phyloP scores from a whole-genome alignment of 1,140 invertebrate species.

The Thaumetopoea pityocampa region DNA sequence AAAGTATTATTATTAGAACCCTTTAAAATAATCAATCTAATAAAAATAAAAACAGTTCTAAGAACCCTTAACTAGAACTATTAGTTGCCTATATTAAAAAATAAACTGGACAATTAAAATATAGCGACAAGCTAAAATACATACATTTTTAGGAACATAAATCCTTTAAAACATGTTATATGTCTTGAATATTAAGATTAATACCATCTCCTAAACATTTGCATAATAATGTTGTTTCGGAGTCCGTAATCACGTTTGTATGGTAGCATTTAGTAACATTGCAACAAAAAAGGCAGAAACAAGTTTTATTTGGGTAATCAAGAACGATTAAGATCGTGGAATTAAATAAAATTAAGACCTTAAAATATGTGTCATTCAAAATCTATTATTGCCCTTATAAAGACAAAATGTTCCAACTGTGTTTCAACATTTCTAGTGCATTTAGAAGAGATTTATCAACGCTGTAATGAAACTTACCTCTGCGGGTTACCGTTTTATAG shows the following conservation, averaged over 20 bases:
- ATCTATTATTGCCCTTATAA: constrained; percentile 10
- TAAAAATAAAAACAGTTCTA: no score
- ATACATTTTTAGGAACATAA: constrained; percentile 8
- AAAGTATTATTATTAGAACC: no score
- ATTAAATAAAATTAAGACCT: constrained; percentile 7
- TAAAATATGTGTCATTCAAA: constrained; percentile 6
- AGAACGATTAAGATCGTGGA: constrained; percentile 7
- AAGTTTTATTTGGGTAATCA: constrained; percentile 12
- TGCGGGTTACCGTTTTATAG: constrained; percentile 25
- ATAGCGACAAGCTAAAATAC: no score
- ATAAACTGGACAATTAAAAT: no score
- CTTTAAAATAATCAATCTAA: no score
- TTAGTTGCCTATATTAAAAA: no score
- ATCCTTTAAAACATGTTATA: constrained; percentile 9
- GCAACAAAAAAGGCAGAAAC: constrained; percentile 5
- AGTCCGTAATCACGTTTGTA: constrained; percentile 1
- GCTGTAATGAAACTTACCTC: constrained; percentile 25
- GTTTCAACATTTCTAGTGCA: constrained; percentile 23
- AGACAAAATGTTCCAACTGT: constrained; percentile 21
- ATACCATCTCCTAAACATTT: constrained; percentile 14
- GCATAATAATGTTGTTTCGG: constrained; percentile 25
- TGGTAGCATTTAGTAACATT: constrained; percentile 5
- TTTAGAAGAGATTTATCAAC: constrained; percentile 28
- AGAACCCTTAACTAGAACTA: no score
- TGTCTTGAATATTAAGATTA: constrained; percentile 15